These are phyloP conservation scores for Bombus waltoni DNA, from an alignment of 1,140 invertebrate species.

Conservation along the genomic window DNA sequence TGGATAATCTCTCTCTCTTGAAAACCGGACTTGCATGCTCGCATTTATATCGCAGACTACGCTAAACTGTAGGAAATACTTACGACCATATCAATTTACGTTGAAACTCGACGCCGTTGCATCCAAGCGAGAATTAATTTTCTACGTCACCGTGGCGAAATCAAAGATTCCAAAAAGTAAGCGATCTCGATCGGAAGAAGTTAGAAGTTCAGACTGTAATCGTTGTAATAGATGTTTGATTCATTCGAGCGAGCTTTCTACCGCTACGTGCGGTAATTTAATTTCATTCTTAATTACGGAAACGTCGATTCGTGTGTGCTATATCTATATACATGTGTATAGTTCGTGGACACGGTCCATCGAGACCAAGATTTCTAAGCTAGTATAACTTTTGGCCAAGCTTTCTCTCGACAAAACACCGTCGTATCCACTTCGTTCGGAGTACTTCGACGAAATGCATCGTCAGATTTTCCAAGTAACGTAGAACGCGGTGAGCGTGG, in stretches of 20 bases:
- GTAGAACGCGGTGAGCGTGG: background rate
- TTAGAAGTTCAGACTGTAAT: background rate
- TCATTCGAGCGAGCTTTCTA: background rate
- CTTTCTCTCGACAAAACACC: background rate
- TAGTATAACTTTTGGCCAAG: background rate
- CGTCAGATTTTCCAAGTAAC: background rate
- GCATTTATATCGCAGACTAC: conserved; percentile 48
- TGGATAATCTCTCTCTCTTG: conserved; percentile 54
- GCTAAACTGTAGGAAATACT: conserved; percentile 57
- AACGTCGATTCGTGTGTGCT: background rate
- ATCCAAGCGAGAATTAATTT: conserved; percentile 21
- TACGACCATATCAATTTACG: background rate
- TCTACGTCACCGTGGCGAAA: background rate
- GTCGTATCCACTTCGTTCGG: background rate
- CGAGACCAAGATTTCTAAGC: background rate
- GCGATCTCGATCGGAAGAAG: background rate
- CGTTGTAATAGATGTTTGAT: background rate
- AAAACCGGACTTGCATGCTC: conserved; percentile 70
- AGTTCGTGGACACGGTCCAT: background rate
- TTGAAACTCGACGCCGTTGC: conserved; percentile 34
- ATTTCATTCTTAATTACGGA: background rate
- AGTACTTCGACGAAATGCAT: conserved; percentile 24
- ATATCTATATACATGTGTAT: background rate
- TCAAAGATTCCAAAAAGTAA: background rate
- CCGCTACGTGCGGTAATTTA: background rate